Percentiles rank a stretch among this genome's conserved stretches.
phyloP scores from a whole-genome alignment of 2,113 vertebrate genomes.

The Onychorhynchus coronatus region DNA sequence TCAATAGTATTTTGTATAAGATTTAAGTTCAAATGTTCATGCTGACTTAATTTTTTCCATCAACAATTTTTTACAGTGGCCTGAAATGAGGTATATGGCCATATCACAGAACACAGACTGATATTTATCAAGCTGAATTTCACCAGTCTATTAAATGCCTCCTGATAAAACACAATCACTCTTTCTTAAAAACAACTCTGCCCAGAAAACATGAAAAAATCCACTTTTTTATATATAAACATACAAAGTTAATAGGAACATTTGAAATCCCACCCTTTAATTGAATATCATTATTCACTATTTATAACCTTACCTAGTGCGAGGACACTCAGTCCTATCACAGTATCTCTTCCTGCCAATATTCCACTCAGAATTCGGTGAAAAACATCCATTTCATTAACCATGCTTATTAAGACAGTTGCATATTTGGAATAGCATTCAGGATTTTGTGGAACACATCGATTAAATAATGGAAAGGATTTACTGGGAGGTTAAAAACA shows the following conservation, averaged over 20 bases:
- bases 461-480: constrained; percentile 77
- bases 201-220: neutral
- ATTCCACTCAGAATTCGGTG: constrained; percentile 76
- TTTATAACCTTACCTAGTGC: constrained; percentile 72
- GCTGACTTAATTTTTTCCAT: neutral
- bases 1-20: neutral
- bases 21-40: neutral
- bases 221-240: neutral
- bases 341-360: constrained; percentile 74
- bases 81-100: neutral
- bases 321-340: constrained; percentile 74
- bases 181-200: neutral
- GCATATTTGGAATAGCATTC: constrained; percentile 77
- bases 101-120: neutral
- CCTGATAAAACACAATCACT: neutral
- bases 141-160: neutral
- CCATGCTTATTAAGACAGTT: constrained; percentile 61
- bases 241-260: neutral
- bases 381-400: constrained; percentile 74
- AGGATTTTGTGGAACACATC: constrained; percentile 76
- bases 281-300: neutral
- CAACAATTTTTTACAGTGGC: neutral
- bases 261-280: neutral
- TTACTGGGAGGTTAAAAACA: constrained; percentile 67
- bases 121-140: neutral